phyloP scores from a whole-genome alignment of 2,888 invertebrate genomes.

The Chouioia cunea region DNA sequence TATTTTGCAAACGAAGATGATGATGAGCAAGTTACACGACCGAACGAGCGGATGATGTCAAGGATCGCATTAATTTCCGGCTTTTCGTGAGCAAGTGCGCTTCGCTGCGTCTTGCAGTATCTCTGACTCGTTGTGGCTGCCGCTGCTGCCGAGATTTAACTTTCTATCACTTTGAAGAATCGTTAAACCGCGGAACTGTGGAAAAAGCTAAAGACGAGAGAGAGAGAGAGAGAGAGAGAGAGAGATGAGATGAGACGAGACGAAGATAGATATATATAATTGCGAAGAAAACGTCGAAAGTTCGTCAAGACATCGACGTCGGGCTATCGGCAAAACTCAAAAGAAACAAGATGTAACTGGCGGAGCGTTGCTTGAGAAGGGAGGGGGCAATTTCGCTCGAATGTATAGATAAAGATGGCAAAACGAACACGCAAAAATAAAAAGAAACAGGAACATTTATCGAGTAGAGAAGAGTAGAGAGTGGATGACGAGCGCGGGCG shows the following conservation, averaged over 20 bases:
- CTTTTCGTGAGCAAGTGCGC: conserved; percentile 24
- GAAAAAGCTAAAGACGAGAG: conserved; percentile 18
- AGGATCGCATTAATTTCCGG: conserved; percentile 49
- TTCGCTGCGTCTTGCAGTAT: conserved; percentile 10
- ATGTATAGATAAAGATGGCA: conserved; percentile 32
- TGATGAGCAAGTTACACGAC: conserved; percentile 35
- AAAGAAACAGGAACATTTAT: conserved; percentile 38
- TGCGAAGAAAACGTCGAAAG: conserved; percentile 45
- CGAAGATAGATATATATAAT: conserved; percentile 32
- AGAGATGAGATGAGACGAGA: conserved; percentile 14
- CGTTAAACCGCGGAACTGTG: conserved; percentile 34
- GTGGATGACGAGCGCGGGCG: conserved; percentile 30
- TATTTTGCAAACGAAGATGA: conserved; percentile 43
- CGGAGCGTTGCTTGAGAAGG: background rate
- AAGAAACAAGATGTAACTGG: conserved; percentile 10
- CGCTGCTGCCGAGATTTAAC: conserved; percentile 32
- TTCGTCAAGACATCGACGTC: conserved; percentile 36
- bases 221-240: background rate
- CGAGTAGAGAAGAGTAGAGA: conserved; percentile 20
- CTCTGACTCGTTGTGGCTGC: background rate
- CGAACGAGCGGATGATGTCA: conserved; percentile 40
- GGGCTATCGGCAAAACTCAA: background rate
- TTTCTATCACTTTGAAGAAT: conserved; percentile 49
- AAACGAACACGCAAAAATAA: conserved; percentile 7
- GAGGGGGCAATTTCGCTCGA: background rate